A percentile compares a stretch with the other conserved stretches of the same genome.
These are phyloP conservation scores for Morus bassanus DNA, from an alignment of 2,797 vertebrate species.

Conservation along the genomic window DNA sequence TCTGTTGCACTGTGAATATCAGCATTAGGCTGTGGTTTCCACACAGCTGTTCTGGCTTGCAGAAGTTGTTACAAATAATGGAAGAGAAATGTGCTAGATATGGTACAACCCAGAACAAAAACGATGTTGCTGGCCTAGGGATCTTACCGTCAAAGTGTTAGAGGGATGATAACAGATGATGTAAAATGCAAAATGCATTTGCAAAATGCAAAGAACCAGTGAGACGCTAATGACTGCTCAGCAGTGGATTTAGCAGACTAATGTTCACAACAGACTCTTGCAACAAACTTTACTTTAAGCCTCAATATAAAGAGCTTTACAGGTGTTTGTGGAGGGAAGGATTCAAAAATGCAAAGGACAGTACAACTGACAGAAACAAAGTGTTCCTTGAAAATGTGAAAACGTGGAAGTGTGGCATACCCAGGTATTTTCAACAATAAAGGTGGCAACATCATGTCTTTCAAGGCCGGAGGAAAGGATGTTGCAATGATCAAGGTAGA, in stretches of 20 bases:
- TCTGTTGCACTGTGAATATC: not conserved
- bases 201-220: not conserved
- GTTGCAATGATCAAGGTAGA: not conserved
- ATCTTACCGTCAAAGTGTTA: not conserved
- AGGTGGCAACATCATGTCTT: not conserved
- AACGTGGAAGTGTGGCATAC: not conserved
- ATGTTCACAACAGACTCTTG: not conserved
- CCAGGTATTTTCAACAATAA: not conserved
- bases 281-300: not conserved
- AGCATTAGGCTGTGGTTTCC: not conserved
- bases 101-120: not conserved
- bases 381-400: not conserved
- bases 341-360: not conserved
- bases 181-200: not conserved
- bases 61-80: not conserved
- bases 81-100: not conserved
- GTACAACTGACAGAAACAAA: not conserved
- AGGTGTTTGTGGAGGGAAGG: not conserved
- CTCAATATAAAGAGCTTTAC: not conserved
- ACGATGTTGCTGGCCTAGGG: not conserved
- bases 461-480: not conserved
- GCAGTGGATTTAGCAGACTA: not conserved
- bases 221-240: not conserved
- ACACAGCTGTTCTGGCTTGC: not conserved
- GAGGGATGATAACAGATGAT: not conserved